Evolutionary conservation across 2,113 vertebrate species (phyloP), one percentile per base, ranked within the genome.

Genomic region (Poeciliopsis retropinna): DNA sequence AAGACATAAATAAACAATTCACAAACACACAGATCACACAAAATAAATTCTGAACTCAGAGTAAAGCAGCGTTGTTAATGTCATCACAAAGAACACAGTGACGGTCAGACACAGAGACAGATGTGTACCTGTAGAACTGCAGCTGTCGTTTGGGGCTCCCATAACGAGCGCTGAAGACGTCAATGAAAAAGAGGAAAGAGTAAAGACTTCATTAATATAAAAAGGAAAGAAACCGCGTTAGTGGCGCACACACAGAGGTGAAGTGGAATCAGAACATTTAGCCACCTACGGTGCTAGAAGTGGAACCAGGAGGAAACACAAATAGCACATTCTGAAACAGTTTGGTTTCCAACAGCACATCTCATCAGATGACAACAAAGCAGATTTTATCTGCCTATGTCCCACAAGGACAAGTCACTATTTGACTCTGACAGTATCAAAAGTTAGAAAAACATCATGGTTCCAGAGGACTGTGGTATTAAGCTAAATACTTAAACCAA

Each of bases 131-230:
- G 98, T 99, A 99, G 93, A 99, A 99, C 95, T 99, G 98, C 93
- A 99, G 96, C 93, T 99, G 98, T 74, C 98, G 96, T 96, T 99
- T 99, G 93, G 98, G 98, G 92, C 98, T 99, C 94, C 98, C 98
- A 89, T 99, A 99, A 87, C 98, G 97, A 90, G 97, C 96, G 63
- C 98, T 99, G 96, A 95, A 91, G 95, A 86, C 81, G 95, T 94
- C 94, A 75, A 83, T 83, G 90, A 54, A 72, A 67, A 80, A 77
- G 60, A 79, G 76, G 73, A 83, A 73, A 87, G 69, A 85, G 76
- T 32, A 72, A 60, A 89, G 69, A 39, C 75, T 80, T 44, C 31
- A 75, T 90, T 88, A 88, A 83, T 67, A 51, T 27, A 64, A 74
- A 73, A 57, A 78, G 73, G 39, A 88, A 85, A 76, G 64, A 29